These are phyloP conservation scores for Ammospiza caudacuta DNA, from an alignment of 2,113 vertebrate genomes.

Conservation along the genomic window DNA sequence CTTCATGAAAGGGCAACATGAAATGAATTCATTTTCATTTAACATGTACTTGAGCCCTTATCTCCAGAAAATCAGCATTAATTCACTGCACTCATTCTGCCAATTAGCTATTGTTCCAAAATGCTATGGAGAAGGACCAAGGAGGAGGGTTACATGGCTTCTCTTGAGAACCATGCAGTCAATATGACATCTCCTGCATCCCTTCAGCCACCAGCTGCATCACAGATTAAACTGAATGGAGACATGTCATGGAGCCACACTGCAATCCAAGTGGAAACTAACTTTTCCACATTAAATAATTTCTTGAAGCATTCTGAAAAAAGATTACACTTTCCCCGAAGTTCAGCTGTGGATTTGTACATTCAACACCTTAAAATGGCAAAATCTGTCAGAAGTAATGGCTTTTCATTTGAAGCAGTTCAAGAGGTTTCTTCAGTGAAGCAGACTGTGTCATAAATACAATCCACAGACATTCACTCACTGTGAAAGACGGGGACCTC, in stretches of 20 bases:
- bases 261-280: constrained; percentile 7
- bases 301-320: not conserved
- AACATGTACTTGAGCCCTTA: not conserved
- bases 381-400: constrained; percentile 42
- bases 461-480: constrained; percentile 73
- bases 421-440: constrained; percentile 31
- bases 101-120: not conserved
- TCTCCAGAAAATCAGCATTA: constrained; percentile 8
- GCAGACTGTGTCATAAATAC: constrained; percentile 8
- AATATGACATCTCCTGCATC: not conserved
- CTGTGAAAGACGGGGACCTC: constrained; percentile 82
- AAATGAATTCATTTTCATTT: not conserved
- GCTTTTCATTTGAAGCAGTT: constrained; percentile 31
- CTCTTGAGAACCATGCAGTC: not conserved
- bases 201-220: not conserved
- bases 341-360: constrained; percentile 33
- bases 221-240: not conserved
- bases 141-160: not conserved
- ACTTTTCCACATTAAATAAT: constrained; percentile 9
- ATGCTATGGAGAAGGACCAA: not conserved
- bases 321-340: not conserved
- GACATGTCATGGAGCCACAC: not conserved
- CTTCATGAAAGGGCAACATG: not conserved
- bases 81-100: not conserved
- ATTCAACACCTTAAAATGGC: constrained; percentile 28